Conservation (phyloP, 2,888 invertebrate species). For the Anodontia alba region DNA sequence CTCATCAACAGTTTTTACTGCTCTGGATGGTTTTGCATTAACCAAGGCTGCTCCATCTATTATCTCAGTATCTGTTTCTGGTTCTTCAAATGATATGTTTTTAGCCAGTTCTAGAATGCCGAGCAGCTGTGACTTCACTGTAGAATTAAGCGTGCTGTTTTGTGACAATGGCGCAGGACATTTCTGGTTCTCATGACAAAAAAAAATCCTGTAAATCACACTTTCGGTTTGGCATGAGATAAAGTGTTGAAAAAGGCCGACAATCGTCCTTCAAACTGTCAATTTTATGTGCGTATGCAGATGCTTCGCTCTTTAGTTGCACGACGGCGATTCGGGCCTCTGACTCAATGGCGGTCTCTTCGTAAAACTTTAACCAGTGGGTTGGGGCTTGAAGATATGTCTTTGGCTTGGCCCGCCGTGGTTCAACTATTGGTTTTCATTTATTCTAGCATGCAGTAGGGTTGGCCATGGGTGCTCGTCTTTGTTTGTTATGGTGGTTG, state of each 20-base stretch:
- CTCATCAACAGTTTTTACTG: background rate
- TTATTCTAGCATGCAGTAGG: too few species aligned
- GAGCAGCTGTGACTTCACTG: background rate
- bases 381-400: too few species aligned
- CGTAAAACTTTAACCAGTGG: too few species aligned
- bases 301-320: too few species aligned
- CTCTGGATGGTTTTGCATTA: background rate
- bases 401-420: too few species aligned
- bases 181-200: background rate
- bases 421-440: too few species aligned
- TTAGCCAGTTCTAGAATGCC: background rate
- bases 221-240: background rate
- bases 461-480: too few species aligned
- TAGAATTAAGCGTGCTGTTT: background rate
- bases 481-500: too few species aligned
- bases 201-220: background rate
- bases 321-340: too few species aligned
- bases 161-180: background rate
- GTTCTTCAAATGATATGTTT: background rate
- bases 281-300: too few species aligned
- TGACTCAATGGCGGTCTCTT: too few species aligned
- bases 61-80: background rate
- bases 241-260: background rate
- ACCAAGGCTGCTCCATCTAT: slow-evolving; percentile 13
- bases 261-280: background rate